Evolutionary conservation across 2,888 invertebrate species (phyloP).

Genomic region (Molanna angustata): DNA sequence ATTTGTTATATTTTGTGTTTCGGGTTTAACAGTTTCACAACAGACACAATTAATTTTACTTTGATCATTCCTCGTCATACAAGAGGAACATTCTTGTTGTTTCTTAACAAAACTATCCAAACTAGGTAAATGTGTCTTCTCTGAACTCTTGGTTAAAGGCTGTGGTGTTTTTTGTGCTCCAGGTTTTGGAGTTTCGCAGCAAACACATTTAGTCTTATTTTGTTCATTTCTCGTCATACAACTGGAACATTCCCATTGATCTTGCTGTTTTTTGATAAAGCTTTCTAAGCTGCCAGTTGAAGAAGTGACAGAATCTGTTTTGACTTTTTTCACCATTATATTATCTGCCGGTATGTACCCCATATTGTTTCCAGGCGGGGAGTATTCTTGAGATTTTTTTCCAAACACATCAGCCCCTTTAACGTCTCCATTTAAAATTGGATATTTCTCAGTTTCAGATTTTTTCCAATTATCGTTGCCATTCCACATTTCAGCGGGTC

Average conservation of each 20-base stretch:
- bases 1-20: no score
- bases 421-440: slow-evolving; percentile 13
- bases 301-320: slow-evolving; percentile 2
- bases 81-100: slow-evolving; percentile 55
- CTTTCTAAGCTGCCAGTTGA: slow-evolving; percentile 28
- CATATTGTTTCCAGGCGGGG: no score
- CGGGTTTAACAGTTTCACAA: slow-evolving; percentile 49
- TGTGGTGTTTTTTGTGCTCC: slow-evolving; percentile 25
- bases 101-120: slow-evolving; percentile 30
- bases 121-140: slow-evolving; percentile 40
- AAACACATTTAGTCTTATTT: slow-evolving; percentile 48
- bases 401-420: no score
- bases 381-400: no score
- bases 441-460: slow-evolving; percentile 6
- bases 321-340: slow-evolving; percentile 13
- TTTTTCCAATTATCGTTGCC: slow-evolving; percentile 14
- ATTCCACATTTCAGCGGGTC: slow-evolving; percentile 13
- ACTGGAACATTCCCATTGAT: slow-evolving; percentile 62
- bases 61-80: slow-evolving; percentile 58
- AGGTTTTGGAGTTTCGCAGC: slow-evolving; percentile 52
- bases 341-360: no score
- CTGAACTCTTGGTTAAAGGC: neutral
- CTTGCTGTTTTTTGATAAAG: slow-evolving; percentile 26
- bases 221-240: slow-evolving; percentile 61
- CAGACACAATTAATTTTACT: slow-evolving; percentile 50